phyloP scores from a whole-genome alignment of 2,797 vertebrate species.

The Avahi laniger region DNA sequence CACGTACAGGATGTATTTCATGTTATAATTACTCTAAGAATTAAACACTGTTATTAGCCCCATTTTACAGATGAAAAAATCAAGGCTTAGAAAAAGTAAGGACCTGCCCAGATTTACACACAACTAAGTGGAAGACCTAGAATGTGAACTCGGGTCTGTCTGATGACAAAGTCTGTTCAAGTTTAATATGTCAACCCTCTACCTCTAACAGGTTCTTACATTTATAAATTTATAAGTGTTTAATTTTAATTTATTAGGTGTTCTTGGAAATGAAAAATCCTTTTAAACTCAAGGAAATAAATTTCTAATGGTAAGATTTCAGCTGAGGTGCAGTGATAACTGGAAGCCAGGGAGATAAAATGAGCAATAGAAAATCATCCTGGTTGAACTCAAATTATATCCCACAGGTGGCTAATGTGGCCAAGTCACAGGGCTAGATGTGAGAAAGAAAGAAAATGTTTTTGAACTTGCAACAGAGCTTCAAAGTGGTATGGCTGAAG shows the following conservation, averaged over 20 bases:
- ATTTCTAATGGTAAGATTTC: conserved; percentile 37
- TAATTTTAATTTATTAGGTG: conserved; percentile 5
- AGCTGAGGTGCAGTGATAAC: background rate
- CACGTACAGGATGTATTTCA: background rate
- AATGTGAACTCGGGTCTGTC: background rate
- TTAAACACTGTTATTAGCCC: background rate
- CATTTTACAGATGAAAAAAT: background rate
- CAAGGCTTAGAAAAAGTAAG: background rate
- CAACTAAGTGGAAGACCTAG: background rate
- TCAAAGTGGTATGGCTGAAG: conserved; percentile 14
- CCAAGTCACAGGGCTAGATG: background rate
- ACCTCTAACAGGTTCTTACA: background rate
- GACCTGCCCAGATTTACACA: background rate
- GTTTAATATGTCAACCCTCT: background rate
- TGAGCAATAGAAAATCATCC: background rate
- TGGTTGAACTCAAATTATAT: background rate
- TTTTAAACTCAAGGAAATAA: conserved; percentile 15
- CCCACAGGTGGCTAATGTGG: background rate
- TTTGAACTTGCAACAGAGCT: conserved; percentile 4
- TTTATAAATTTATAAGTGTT: background rate
- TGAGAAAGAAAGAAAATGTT: conserved; percentile 49
- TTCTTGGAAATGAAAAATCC: conserved; percentile 10
- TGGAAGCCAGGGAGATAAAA: background rate
- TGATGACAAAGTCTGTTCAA: background rate
- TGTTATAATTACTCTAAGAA: background rate